Base-by-base conservation (phyloP, 2,113 vertebrate species). In the Microcebus lehilahytsara region DNA sequence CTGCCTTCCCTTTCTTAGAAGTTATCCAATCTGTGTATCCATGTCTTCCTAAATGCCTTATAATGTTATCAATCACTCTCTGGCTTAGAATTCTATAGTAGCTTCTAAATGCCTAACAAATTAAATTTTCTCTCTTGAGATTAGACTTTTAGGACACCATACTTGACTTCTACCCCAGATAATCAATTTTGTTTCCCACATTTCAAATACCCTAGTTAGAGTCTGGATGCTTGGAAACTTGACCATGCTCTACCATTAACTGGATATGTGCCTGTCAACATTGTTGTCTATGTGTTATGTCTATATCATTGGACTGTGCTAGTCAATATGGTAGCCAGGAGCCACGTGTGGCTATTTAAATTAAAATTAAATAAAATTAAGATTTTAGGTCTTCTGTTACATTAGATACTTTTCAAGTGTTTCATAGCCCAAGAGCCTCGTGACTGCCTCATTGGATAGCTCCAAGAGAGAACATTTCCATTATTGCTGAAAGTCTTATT, bases 341-440 rank as follows among this genome's bases (percentile, higher is more conserved):
- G n/a, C 49, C 42, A 30, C n/a, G n/a, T 49, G 46, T 67, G 58
- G 37, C 20, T 89, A n/a, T 77, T 32, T 66, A 84, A 77, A 79
- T 83, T 75, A 53, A 64, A 85, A 78, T 62, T 91, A 89, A 93
- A 64, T 56, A 53, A 89, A 62, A 81, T 42, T 51, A 78, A 92
- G 75, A 46, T 30, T 89, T 42, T n/a, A 77, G 58, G 75, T 91
- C 23, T 46, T 96, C n/a, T n/a, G 69, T 83, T 56, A 37, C 34
- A 60, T 60, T 83, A 85, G 32, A 77, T n/a, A 91, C 22, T 64
- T 94, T 94, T 72, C n/a, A 84, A 78, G 74, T 74, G 42, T 87
- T 92, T n/a, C 32, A 16, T 34, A 78, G 71, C 56, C 30, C 23
- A 64, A 81, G 87, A 88, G 51, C 17, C 12, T 78, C 62, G n/a